These are phyloP conservation scores for Heteractis magnifica DNA, from an alignment of 92 coral and sea anemone species.

Conservation along the genomic window DNA sequence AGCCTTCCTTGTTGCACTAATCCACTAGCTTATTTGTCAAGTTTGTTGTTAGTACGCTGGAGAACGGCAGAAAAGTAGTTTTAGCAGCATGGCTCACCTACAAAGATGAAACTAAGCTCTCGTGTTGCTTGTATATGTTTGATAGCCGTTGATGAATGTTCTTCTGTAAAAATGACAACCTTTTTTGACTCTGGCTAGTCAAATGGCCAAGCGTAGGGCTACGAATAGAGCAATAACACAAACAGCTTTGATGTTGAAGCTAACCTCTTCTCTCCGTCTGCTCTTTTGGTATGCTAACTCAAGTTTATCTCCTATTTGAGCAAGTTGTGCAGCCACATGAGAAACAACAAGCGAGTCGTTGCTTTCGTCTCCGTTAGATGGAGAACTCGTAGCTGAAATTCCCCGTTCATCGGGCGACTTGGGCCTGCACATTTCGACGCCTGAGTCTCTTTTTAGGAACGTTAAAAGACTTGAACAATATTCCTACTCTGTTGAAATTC, in stretches of 20 bases:
- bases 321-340: conserved; percentile 78
- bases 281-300: conserved; percentile 68
- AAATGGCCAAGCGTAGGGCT: conserved; percentile 59
- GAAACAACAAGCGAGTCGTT: conserved; percentile 60
- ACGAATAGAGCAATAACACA: conserved; percentile 70
- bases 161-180: conserved; percentile 15
- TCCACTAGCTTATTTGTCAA: background rate
- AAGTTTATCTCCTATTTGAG: conserved; percentile 81
- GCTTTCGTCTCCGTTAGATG: conserved; percentile 34
- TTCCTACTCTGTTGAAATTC: background rate
- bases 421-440: conserved; percentile 61
- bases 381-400: conserved; percentile 32
- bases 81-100: background rate
- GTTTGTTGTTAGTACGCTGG: conserved; percentile 1
- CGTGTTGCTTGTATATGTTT: conserved; percentile 5
- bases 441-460: background rate
- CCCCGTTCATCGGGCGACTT: conserved; percentile 37
- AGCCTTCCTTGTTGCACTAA: conserved; percentile 2
- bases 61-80: conserved; percentile 1
- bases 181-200: conserved; percentile 7
- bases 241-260: conserved; percentile 58
- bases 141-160: conserved; percentile 20
- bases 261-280: conserved; percentile 51
- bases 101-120: conserved; percentile 12
- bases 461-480: background rate